Evolutionary conservation across 2,888 invertebrate genomes (phyloP).

Genomic region (Pristionchus mayeri): DNA sequence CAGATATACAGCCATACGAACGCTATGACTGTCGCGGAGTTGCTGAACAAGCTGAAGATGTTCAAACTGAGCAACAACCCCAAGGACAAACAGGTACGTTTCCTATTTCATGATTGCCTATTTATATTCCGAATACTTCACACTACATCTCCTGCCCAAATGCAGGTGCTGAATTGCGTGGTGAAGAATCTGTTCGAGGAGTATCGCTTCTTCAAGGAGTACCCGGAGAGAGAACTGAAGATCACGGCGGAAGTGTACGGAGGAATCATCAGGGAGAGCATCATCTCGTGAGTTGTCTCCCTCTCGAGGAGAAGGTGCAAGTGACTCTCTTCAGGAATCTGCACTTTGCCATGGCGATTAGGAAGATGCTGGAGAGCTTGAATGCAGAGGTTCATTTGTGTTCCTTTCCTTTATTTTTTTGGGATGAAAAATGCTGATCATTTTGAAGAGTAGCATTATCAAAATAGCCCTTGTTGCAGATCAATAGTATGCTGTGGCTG

Average conservation of each 20-base stretch:
- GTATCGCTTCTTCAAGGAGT: constrained; percentile 97
- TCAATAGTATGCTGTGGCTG: constrained; percentile 92
- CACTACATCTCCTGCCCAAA: neutral
- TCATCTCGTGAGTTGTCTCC: constrained; percentile 77
- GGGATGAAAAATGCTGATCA: too few relatives aligned
- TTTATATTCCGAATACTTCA: too few relatives aligned
- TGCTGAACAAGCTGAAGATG: constrained; percentile 93
- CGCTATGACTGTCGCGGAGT: constrained; percentile 92
- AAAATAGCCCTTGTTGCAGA: too few relatives aligned
- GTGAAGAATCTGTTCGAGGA: constrained; percentile 97
- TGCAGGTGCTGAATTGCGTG: constrained; percentile 91
- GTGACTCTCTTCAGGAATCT: constrained; percentile 60
- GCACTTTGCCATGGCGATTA: constrained; percentile 73
- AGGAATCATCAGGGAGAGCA: constrained; percentile 80
- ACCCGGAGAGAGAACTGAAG: constrained; percentile 96
- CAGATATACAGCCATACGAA: constrained; percentile 51
- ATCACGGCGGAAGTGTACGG: constrained; percentile 98
- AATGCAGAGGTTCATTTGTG: constrained; percentile 82
- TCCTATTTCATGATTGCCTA: too few relatives aligned
- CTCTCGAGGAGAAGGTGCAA: constrained; percentile 1
- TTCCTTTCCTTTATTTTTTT: too few relatives aligned
- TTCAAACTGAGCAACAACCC: constrained; percentile 83
- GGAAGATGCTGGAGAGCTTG: constrained; percentile 80
- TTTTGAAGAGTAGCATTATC: too few relatives aligned
- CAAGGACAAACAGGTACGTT: neutral